Base-by-base conservation (phyloP, 2,888 invertebrate genomes). In the Drosophila multiciliata region DNA sequence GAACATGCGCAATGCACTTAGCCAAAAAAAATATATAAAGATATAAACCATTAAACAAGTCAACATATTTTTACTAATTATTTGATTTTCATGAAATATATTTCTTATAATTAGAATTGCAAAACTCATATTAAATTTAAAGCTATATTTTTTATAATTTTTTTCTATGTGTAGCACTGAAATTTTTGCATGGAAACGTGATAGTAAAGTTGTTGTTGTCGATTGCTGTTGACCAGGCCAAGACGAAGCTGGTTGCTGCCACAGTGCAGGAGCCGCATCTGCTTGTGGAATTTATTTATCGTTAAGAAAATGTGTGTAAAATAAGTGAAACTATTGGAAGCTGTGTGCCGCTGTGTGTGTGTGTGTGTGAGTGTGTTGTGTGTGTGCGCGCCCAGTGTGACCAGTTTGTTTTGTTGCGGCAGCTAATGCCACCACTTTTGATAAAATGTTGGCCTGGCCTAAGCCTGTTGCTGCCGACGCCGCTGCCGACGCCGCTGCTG, bases 351-450 rank as follows among this genome's bases (percentile, higher is more conserved):
- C 72, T 73, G 66, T 68, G 57, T 52, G 62, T 59, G 54, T 50
- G 36, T 59, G 20, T 64, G 50, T 64, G 40, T 65, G 60, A 55
- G 60, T 52, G 50, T 49, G 23, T 54, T 45, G 29, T 49, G 38
- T 59, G 66, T 66, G 42, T 62, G 54, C 45, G 65, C 45, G 67
- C 59, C 80, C 73, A 83, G 77, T 81, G 83, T 79, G 81, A 86
- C 85, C 83, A 83, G 89, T 85, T 85, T 85, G 58, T 66, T 69
- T 73, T 70, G 79, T 53, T 58, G 40, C 23, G 61, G 36, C 40
- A 73, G 80, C 89, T 87, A 89, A 89, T 89, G 89, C 89, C 80
- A 80, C 86, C 85, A 86, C 86, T 87, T 87, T 85, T 89, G 88
- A 85, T 85, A 85, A 89, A 89, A 87, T 85, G 89, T 73, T 87